A percentile compares a stretch with the other conserved stretches of the same genome.
These are phyloP conservation scores for Lasiurus borealis DNA, from an alignment of 2,113 vertebrate genomes.

Conservation along the genomic window DNA sequence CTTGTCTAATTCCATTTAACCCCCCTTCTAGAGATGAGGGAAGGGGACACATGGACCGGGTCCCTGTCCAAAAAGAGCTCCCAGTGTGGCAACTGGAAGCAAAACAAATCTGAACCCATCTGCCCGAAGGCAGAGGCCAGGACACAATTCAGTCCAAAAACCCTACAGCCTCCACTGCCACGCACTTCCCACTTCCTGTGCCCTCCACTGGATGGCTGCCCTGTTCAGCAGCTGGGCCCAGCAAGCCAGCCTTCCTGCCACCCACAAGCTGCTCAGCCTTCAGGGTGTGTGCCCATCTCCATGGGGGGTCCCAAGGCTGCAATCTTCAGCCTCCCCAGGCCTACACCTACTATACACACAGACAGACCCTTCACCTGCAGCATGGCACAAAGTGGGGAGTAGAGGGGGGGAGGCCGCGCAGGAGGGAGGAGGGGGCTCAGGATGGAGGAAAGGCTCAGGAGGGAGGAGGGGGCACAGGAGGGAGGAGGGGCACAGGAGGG, in stretches of 20 bases:
- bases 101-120: not conserved
- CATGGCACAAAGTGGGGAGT: not conserved
- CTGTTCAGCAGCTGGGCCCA: not conserved
- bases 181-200: not conserved
- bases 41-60: fast-evolving
- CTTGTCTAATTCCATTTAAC: not conserved
- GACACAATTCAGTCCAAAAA: not conserved
- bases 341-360: not conserved
- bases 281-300: fast-evolving
- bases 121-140: no score
- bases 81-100: not conserved
- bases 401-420: not conserved
- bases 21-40: not conserved
- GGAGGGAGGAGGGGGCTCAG: not conserved
- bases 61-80: not conserved
- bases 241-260: not conserved
- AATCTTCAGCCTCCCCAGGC: not conserved
- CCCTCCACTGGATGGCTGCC: no score
- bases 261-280: not conserved
- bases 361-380: not conserved
- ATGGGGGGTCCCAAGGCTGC: not conserved
- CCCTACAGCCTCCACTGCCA: not conserved
- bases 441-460: not conserved
- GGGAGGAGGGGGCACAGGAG: no score
- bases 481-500: not conserved